Percentiles rank a stretch among this genome's conserved stretches.
Conservation (phyloP, 2,113 vertebrate genomes). For the Vulpes lagopus region DNA sequence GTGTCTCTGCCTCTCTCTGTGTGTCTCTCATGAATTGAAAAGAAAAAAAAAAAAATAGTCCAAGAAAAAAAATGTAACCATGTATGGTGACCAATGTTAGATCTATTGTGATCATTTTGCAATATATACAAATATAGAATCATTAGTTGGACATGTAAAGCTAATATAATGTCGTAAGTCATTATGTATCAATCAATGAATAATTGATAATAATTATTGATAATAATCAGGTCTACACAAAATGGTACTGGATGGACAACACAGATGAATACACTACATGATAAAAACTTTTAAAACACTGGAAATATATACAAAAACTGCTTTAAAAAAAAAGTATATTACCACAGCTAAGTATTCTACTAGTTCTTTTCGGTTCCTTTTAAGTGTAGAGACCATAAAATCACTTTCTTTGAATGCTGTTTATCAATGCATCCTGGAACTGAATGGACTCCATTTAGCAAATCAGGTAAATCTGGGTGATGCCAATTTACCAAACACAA, state of each 20-base stretch:
- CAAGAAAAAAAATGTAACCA: not conserved
- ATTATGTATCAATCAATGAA: not conserved
- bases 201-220: not conserved
- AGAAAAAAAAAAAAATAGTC: too few species aligned
- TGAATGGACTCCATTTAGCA: not conserved
- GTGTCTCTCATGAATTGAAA: too few species aligned
- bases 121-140: not conserved
- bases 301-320: not conserved
- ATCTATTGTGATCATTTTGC: not conserved
- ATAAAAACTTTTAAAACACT: not conserved
- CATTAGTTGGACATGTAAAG: not conserved
- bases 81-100: not conserved
- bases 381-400: not conserved
- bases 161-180: not conserved
- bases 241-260: not conserved
- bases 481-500: not conserved
- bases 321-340: not conserved
- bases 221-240: not conserved
- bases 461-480: not conserved
- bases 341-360: not conserved
- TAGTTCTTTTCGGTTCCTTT: not conserved
- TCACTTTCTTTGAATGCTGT: not conserved
- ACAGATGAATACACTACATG: not conserved
- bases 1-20: too few species aligned
- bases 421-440: constrained; percentile 1